phyloP scores from a whole-genome alignment of 2,888 invertebrate species.

The Helobdella robusta region DNA sequence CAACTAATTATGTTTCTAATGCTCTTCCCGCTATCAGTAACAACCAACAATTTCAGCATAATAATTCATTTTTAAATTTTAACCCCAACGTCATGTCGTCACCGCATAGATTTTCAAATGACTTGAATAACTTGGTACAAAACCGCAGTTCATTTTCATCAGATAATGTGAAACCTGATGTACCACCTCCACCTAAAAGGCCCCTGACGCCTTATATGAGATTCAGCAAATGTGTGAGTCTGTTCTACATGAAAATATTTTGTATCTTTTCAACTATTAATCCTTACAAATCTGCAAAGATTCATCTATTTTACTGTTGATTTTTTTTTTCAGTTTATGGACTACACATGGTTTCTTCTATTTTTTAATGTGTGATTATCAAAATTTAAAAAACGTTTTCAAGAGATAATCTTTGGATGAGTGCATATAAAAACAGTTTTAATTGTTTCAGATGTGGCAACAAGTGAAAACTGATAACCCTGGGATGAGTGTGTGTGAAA shows the following conservation, averaged over 20 bases:
- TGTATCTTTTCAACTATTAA: too few species aligned
- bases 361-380: too few species aligned
- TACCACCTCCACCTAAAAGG: slow-evolving; percentile 34
- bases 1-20: background rate
- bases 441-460: slow-evolving; percentile 38
- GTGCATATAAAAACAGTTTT: too few species aligned
- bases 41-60: background rate
- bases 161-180: background rate
- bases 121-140: background rate
- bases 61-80: background rate
- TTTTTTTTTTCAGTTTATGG: too few species aligned
- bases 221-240: slow-evolving; percentile 37
- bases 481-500: slow-evolving; percentile 36
- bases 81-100: background rate
- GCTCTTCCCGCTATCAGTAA: background rate
- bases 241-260: too few species aligned
- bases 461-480: slow-evolving; percentile 34
- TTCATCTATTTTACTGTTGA: too few species aligned
- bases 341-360: too few species aligned
- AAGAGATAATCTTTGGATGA: too few species aligned
- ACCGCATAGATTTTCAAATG: too few species aligned
- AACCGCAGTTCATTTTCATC: background rate
- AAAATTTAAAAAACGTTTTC: too few species aligned
- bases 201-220: slow-evolving; percentile 38
- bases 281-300: too few species aligned